phyloP scores from a whole-genome alignment of 2,888 invertebrate genomes.

The Drosophila siamana region DNA sequence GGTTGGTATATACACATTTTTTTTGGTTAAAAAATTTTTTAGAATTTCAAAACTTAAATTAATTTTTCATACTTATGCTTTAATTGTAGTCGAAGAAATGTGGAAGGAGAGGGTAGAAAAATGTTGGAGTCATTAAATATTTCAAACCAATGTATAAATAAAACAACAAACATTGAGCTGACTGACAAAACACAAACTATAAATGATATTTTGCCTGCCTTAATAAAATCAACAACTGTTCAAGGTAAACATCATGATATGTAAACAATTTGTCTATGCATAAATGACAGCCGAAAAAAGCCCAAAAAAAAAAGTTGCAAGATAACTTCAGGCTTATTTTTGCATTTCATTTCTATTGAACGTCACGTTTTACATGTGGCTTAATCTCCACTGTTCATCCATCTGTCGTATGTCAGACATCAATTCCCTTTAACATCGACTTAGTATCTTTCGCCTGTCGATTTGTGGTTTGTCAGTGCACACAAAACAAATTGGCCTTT shows the following conservation, averaged over 20 bases:
- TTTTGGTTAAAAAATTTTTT: too few relatives aligned
- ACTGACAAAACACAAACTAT: conserved; percentile 30
- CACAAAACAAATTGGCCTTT: conserved; percentile 30
- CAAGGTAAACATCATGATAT: background rate
- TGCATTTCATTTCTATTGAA: conserved; percentile 8
- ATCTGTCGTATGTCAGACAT: conserved; percentile 22
- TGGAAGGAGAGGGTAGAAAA: too few relatives aligned
- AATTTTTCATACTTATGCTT: too few relatives aligned
- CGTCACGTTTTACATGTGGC: conserved; percentile 26
- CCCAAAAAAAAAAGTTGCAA: background rate
- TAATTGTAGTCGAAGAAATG: too few relatives aligned
- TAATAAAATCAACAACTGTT: conserved; percentile 14
- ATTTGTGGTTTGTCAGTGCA: conserved; percentile 28
- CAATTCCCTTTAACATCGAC: conserved; percentile 34
- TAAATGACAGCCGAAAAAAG: background rate
- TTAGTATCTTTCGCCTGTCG: conserved; percentile 11
- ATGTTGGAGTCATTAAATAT: background rate
- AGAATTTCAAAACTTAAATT: too few relatives aligned
- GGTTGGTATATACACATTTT: too few relatives aligned
- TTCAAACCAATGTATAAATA: background rate
- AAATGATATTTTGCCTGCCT: conserved; percentile 31
- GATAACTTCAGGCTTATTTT: background rate
- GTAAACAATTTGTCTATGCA: conserved; percentile 7
- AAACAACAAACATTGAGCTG: conserved; percentile 15
- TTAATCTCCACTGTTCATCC: conserved; percentile 21